Evolutionary conservation across 2,888 invertebrate species (phyloP), one percentile per base, ranked within the genome.

Genomic region (Enchytraeus crypticus): DNA sequence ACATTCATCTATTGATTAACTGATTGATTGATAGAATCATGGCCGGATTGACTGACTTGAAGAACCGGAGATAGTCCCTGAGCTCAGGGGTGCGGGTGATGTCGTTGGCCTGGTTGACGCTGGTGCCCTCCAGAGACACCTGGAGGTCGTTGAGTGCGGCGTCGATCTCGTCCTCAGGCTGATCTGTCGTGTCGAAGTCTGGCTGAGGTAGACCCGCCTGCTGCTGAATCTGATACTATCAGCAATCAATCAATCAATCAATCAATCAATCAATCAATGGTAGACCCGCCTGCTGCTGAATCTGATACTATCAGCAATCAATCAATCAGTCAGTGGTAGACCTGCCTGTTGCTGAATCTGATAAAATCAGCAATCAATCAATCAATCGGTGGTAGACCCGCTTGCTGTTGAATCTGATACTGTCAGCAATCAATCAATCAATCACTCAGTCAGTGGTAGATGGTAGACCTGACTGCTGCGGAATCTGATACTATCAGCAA

Each of bases 81-180:
- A 98, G 84, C 77, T 96, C 96, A 0, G 97, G 97, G 73, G 96
- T 89, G 75, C 90, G 88, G 0, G 92, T 95, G 76, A 97, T 92
- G 78, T 95, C 93, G 56, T 86, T 86, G 21, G 83, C 69, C n/a
- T 71, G 63, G 3, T 73, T 86, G 81, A 75, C 84, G 2, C 29
- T 85, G 83, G 75, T 72, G 0, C 95, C 95, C 78, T 95, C 93
- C 59, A 96, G 81, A 27, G 91, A 89, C 27, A 90, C 89, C 80
- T 97, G 92, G 30, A 97, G 83, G 76, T 95, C 92, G 67, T 88
- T 88, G 23, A 97, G 82, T 0, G 95, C 95, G 0, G 92, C 89
- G 76, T 95, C 96, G 66, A 97, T 93, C 32, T 73, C 72, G 34
- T 93, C 93, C 74, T 93, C 64, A 0, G 56, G 55, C 27, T 53